Evolutionary conservation across 1,140 invertebrate genomes (phyloP).

Genomic region (Pachypeltis micranthus): DNA sequence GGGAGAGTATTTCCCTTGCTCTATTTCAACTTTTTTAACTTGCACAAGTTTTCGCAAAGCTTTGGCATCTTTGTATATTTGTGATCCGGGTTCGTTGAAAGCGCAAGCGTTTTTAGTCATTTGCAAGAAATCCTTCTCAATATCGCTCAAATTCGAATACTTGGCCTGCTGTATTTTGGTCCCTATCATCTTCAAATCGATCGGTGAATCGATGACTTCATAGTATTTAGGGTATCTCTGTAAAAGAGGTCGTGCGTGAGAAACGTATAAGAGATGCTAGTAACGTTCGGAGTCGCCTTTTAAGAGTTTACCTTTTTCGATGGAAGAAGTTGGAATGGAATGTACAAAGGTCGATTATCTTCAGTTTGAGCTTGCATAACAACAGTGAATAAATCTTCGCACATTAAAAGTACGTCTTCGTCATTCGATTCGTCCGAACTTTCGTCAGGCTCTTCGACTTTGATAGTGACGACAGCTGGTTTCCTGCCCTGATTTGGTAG

Average conservation of each 20-base stretch:
- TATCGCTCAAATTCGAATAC: conserved; percentile 60
- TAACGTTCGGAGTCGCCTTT: no score
- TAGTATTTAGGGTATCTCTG: conserved; percentile 93
- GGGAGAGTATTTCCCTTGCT: conserved; percentile 40
- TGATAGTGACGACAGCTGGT: conserved; percentile 30
- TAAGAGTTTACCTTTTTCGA: conserved; percentile 53
- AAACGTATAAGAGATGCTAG: background rate
- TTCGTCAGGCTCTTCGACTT: conserved; percentile 41
- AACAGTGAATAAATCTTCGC: conserved; percentile 70
- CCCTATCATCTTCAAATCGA: conserved; percentile 89
- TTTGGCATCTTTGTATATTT: conserved; percentile 93
- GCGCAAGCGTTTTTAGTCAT: conserved; percentile 92
- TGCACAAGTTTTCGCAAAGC: conserved; percentile 65
- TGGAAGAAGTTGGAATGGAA: conserved; percentile 79
- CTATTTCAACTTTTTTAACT: conserved; percentile 50
- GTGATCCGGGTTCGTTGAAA: conserved; percentile 93
- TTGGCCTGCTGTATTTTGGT: conserved; percentile 76
- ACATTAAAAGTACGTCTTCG: conserved; percentile 60
- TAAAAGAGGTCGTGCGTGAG: conserved; percentile 22
- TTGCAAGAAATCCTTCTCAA: conserved; percentile 81
- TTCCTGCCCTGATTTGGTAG: conserved; percentile 37
- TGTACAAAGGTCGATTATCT: conserved; percentile 67
- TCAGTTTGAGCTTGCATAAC: conserved; percentile 64
- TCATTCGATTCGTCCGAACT: conserved; percentile 52
- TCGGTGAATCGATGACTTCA: conserved; percentile 86